phyloP scores from a whole-genome alignment of 1,140 invertebrate genomes.

The Branchinecta lindahli region DNA sequence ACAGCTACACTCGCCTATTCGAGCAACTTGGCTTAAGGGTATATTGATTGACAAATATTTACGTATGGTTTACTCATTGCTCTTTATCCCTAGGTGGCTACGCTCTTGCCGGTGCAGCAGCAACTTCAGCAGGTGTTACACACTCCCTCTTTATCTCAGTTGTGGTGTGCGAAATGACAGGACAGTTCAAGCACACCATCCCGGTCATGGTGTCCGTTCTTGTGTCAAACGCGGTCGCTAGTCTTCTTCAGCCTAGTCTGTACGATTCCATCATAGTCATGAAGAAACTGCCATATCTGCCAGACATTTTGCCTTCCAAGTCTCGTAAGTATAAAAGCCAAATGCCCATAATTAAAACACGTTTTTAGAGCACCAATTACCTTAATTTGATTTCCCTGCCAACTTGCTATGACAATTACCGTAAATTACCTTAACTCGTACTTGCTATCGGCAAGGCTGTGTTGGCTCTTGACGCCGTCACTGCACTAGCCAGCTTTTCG shows the following conservation, averaged over 20 bases:
- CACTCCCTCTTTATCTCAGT: constrained; percentile 94
- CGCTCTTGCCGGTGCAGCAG: constrained; percentile 78
- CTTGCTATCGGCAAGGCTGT: too few relatives aligned
- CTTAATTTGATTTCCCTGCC: too few relatives aligned
- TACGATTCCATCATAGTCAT: constrained; percentile 97
- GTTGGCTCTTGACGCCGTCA: too few relatives aligned
- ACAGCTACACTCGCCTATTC: too few relatives aligned
- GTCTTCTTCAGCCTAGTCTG: constrained; percentile 82
- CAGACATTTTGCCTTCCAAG: constrained; percentile 64
- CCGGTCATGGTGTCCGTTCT: constrained; percentile 91
- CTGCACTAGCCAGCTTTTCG: too few relatives aligned
- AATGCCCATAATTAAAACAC: too few relatives aligned
- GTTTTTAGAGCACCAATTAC: too few relatives aligned
- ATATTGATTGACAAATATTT: too few relatives aligned
- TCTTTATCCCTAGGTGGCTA: constrained; percentile 48
- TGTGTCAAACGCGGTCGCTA: constrained; percentile 82
- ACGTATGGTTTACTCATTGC: too few relatives aligned
- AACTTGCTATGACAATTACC: too few relatives aligned
- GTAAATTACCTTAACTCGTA: too few relatives aligned
- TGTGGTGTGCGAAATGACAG: constrained; percentile 96
- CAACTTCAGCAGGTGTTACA: constrained; percentile 90
- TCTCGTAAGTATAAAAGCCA: constrained; percentile 41
- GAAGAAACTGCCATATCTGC: constrained; percentile 90
- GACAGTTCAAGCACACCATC: constrained; percentile 89
- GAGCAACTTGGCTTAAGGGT: too few relatives aligned